Conservation (phyloP, 2,888 invertebrate genomes). For the Epistrophe eligans region DNA sequence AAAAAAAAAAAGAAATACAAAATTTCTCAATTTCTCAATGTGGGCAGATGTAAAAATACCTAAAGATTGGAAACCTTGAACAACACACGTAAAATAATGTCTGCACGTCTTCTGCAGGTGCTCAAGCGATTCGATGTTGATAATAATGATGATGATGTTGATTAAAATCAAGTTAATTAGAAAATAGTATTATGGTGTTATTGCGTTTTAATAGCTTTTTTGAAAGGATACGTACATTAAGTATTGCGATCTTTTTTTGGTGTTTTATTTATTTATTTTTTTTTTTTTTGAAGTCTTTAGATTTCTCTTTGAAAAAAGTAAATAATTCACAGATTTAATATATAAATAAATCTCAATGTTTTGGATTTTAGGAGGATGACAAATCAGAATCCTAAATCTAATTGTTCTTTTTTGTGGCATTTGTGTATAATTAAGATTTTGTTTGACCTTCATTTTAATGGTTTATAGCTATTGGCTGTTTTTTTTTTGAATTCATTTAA, state of each 20-base stretch:
- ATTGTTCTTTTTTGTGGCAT: neutral
- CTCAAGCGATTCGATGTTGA: neutral
- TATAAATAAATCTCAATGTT: neutral
- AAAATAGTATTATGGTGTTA: neutral
- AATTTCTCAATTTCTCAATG: neutral
- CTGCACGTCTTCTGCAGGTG: constrained; percentile 11
- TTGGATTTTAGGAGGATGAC: neutral
- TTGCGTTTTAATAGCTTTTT: neutral
- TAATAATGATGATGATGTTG: neutral
- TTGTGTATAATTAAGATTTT: neutral
- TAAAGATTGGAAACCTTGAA: neutral
- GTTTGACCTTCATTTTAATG: neutral
- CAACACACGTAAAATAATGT: neutral
- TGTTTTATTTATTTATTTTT: no score
- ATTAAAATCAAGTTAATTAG: constrained; percentile 12
- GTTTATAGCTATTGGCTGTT: neutral
- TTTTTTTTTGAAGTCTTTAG: neutral
- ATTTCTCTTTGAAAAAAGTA: neutral
- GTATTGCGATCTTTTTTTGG: neutral
- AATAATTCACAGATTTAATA: neutral
- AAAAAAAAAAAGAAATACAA: neutral
- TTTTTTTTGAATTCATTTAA: neutral
- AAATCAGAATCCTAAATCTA: neutral
- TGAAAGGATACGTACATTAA: neutral
- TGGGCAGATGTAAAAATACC: neutral